These are phyloP conservation scores for Paramacrobiotus metropolitanus DNA, from an alignment of 1,140 invertebrate genomes.

Conservation along the genomic window DNA sequence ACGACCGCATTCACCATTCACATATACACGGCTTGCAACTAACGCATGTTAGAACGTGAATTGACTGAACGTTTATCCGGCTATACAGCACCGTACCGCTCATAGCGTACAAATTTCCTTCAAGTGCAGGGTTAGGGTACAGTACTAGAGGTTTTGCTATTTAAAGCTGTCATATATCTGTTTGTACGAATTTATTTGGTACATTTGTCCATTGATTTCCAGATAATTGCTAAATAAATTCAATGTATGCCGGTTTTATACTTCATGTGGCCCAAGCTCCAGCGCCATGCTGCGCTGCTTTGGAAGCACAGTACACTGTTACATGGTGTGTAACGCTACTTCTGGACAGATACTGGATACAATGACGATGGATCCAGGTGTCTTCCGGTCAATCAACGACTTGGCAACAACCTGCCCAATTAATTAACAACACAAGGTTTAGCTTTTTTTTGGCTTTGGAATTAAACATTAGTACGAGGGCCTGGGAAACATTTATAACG, in stretches of 20 bases:
- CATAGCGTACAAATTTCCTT: too few relatives aligned
- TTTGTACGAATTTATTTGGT: too few relatives aligned
- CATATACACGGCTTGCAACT: too few relatives aligned
- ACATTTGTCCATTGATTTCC: background rate
- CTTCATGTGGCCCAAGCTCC: slow-evolving; percentile 20
- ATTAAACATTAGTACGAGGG: background rate
- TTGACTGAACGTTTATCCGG: too few relatives aligned
- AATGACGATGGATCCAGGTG: background rate
- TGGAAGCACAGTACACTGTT: slow-evolving; percentile 20
- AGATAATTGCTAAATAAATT: background rate
- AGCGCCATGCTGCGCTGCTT: slow-evolving; percentile 22
- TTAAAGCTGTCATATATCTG: too few relatives aligned
- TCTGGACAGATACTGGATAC: background rate
- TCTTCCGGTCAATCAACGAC: background rate
- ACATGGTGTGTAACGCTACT: slow-evolving; percentile 5
- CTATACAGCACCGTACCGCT: too few relatives aligned
- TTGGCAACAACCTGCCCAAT: background rate
- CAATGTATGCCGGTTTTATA: background rate
- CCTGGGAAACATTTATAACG: background rate
- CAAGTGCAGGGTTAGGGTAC: too few relatives aligned
- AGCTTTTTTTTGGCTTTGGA: background rate
- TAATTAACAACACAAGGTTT: background rate
- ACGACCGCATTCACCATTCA: too few relatives aligned
- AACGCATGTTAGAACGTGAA: too few relatives aligned
- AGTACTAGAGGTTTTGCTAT: too few relatives aligned